Conservation (phyloP, 92 coral and sea anemone genomes). For the Paramuricea clavata region DNA sequence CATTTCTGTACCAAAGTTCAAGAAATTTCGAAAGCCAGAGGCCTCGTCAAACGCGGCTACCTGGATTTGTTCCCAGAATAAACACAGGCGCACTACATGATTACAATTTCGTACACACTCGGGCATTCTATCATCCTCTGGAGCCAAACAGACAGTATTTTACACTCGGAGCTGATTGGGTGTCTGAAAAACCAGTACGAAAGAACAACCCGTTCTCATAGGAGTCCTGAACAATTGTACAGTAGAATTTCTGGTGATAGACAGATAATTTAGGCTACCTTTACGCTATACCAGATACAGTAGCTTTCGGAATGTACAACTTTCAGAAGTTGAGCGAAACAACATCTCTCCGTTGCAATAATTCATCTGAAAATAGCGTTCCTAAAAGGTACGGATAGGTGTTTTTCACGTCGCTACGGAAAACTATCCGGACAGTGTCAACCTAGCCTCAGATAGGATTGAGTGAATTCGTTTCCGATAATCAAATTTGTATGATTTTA, state of each 20-base stretch:
- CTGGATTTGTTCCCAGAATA: slow-evolving; percentile 90
- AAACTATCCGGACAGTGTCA: too few species aligned
- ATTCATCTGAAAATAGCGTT: too few species aligned
- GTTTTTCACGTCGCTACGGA: too few species aligned
- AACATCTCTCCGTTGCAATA: too few species aligned
- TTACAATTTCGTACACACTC: slow-evolving; percentile 79
- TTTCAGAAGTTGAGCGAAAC: too few species aligned
- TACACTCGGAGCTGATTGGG: slow-evolving; percentile 93
- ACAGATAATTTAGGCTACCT: too few species aligned
- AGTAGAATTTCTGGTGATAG: not conserved
- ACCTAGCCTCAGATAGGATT: too few species aligned
- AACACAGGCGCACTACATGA: slow-evolving; percentile 75
- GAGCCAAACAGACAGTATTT: slow-evolving; percentile 68
- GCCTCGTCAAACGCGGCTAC: slow-evolving; percentile 64
- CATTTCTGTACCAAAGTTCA: slow-evolving; percentile 84
- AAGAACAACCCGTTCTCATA: slow-evolving; percentile 92
- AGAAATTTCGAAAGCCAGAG: slow-evolving; percentile 80
- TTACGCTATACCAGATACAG: too few species aligned
- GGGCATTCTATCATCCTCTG: slow-evolving; percentile 78
- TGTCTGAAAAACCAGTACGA: slow-evolving; percentile 81
- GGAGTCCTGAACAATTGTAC: not conserved
- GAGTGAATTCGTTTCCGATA: too few species aligned
- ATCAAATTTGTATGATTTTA: too few species aligned
- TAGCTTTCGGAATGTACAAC: too few species aligned
- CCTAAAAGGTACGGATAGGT: too few species aligned